phyloP scores from a whole-genome alignment of 2,888 invertebrate species.

The Alcis repandata region DNA sequence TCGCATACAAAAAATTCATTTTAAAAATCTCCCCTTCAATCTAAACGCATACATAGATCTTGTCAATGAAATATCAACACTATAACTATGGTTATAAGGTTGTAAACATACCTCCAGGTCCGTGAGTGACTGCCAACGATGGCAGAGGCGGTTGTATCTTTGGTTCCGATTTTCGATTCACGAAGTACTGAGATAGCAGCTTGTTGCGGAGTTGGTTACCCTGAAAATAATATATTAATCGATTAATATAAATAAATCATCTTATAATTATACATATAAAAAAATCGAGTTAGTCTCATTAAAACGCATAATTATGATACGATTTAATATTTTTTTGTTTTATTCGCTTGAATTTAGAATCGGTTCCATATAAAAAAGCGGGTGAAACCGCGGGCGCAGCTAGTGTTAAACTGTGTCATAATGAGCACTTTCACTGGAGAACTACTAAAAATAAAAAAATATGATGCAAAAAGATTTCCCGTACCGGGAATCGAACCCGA shows the following conservation, averaged over 20 bases:
- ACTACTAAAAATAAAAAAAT: conserved; percentile 8
- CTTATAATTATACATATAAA: too few relatives aligned
- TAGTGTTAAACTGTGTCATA: too few relatives aligned
- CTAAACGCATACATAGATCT: conserved; percentile 23
- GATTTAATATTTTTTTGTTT: not conserved
- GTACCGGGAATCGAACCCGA: conserved; percentile 87
- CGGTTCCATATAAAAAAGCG: too few relatives aligned
- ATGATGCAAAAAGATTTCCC: conserved; percentile 52
- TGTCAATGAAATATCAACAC: conserved; percentile 28
- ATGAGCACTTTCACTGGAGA: too few relatives aligned
- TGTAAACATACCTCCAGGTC: conserved; percentile 90
- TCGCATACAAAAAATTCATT: too few relatives aligned
- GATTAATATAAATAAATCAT: too few relatives aligned
- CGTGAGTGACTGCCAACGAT: conserved; percentile 89
- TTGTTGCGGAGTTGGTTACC: conserved; percentile 83
- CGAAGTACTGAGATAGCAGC: conserved; percentile 81
- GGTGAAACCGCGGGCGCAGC: too few relatives aligned
- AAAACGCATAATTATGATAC: not conserved
- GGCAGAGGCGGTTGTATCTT: conserved; percentile 69
- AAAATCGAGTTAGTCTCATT: too few relatives aligned
- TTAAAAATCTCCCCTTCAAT: not conserved
- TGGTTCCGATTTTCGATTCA: conserved; percentile 79
- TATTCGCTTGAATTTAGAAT: too few relatives aligned
- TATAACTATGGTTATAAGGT: conserved; percentile 17
- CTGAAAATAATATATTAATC: conserved; percentile 52